Base-by-base conservation (phyloP, 2,113 vertebrate species). In the Prunella himalayana region DNA sequence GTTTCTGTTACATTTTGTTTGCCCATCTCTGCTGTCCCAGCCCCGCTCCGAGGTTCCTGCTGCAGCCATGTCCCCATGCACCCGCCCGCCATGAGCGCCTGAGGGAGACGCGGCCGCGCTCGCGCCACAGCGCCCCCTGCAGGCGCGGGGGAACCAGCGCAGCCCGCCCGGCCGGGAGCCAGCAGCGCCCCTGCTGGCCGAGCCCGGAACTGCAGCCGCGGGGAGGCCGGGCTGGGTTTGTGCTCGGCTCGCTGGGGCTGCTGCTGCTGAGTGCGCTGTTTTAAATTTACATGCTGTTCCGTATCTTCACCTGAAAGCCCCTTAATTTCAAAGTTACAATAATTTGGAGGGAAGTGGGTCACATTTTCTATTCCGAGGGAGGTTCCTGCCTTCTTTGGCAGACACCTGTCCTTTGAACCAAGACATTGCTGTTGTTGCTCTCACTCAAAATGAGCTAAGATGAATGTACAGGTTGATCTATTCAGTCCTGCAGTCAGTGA, bases 231-330 rank as follows among this genome's bases (percentile, higher is more conserved):
- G n/a, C 33, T 5, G 77, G 12, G 16, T 3, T 10, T 37, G 41
- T 7, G 27, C 1, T 21, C 24, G 7, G 60, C 2, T 11, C 9
- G 27, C 30, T 6, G 5, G 7, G 0, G 23, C 47, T n/a, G 47
- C 47, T n/a, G n/a, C n/a, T n/a, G n/a, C n/a, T n/a, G n/a, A n/a
- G n/a, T n/a, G n/a, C n/a, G n/a, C n/a, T n/a, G n/a, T 13, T 13
- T 8, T 25, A 24, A 7, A 33, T 5, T 2, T 0, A 24, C 33
- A 10, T 56, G 1, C 15, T 25, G 5, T 11, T 17, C 11, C 1
- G 0, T 2, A 4, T 4, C 39, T 37, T 21, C 13, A 5, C 27
- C 47, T 53, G 17, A 53, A 63, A 83, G 11, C 7, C 11, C 8
- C 0, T 0, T 37, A 11, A 44, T 53, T 41, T 35, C 6, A 4